These are phyloP conservation scores for Artibeus lituratus DNA, from an alignment of 2,797 vertebrate species.

Conservation along the genomic window DNA sequence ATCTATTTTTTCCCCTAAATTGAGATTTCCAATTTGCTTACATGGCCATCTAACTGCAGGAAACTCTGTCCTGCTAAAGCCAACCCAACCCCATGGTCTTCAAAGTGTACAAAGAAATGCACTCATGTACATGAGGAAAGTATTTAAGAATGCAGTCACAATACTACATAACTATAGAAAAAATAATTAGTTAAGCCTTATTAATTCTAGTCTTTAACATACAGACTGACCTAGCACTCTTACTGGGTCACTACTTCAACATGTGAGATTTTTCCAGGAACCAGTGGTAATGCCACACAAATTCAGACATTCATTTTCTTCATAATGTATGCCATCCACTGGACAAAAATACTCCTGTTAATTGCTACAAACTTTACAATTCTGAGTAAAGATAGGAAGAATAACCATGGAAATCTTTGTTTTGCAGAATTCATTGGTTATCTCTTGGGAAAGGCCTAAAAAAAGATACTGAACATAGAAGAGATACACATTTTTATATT, in stretches of 20 bases:
- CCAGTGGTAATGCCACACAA: neutral
- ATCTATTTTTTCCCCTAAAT: neutral
- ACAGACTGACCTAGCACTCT: neutral
- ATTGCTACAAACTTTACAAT: conserved; percentile 31
- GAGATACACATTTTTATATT: neutral
- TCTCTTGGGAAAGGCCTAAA: neutral
- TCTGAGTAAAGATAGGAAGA: neutral
- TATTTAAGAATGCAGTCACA: neutral
- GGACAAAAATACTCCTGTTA: neutral
- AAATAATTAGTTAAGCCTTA: neutral
- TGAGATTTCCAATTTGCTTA: neutral
- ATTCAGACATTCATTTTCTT: neutral
- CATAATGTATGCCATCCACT: neutral
- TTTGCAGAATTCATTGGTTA: neutral
- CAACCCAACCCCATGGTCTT: neutral
- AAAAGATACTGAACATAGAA: neutral
- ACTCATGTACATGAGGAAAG: neutral
- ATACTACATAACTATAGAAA: neutral
- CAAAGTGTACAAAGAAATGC: neutral
- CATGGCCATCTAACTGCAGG: neutral
- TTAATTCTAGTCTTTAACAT: neutral
- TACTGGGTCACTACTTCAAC: neutral
- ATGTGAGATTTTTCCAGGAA: neutral
- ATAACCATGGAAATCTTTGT: neutral
- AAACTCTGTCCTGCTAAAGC: neutral